phyloP scores from a whole-genome alignment of 1,140 invertebrate genomes.

The Thrips palmi region DNA sequence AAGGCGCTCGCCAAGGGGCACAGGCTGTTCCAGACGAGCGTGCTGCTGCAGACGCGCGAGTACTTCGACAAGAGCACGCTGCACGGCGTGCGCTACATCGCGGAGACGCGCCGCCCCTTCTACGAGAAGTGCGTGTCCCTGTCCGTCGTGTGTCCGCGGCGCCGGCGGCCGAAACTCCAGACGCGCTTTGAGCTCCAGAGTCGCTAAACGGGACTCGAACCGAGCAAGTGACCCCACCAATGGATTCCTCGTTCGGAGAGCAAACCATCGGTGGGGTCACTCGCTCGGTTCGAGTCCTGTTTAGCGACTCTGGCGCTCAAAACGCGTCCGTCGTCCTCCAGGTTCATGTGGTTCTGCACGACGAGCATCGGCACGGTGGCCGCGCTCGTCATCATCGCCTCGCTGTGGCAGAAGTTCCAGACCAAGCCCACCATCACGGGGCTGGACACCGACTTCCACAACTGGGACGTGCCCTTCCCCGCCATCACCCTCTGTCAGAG shows the following conservation, averaged over 20 bases:
- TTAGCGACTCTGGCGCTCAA: too few species aligned
- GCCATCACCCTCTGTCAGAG: slow-evolving; percentile 41
- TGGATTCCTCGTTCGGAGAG: too few species aligned
- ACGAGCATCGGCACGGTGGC: slow-evolving; percentile 40
- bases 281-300: too few species aligned
- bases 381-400: slow-evolving; percentile 47
- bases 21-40: slow-evolving; percentile 26
- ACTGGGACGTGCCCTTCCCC: slow-evolving; percentile 51
- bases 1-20: background rate
- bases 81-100: slow-evolving; percentile 49
- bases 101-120: slow-evolving; percentile 42
- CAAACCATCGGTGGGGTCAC: too few species aligned
- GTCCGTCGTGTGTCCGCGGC: too few species aligned
- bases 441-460: slow-evolving; percentile 41
- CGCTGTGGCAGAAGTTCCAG: slow-evolving; percentile 58
- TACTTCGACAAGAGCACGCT: slow-evolving; percentile 51
- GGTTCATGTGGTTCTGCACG: slow-evolving; percentile 55
- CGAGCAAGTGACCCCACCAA: too few species aligned
- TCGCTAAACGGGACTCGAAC: background rate
- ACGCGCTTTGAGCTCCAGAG: too few species aligned
- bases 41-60: slow-evolving; percentile 40
- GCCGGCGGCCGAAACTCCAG: too few species aligned
- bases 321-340: too few species aligned
- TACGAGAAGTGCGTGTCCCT: slow-evolving; percentile 36
- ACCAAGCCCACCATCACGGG: slow-evolving; percentile 61